Percentiles rank a stretch among this genome's conserved stretches.
phyloP scores from a whole-genome alignment of 1,140 invertebrate species.

The Mamestra configurata region DNA sequence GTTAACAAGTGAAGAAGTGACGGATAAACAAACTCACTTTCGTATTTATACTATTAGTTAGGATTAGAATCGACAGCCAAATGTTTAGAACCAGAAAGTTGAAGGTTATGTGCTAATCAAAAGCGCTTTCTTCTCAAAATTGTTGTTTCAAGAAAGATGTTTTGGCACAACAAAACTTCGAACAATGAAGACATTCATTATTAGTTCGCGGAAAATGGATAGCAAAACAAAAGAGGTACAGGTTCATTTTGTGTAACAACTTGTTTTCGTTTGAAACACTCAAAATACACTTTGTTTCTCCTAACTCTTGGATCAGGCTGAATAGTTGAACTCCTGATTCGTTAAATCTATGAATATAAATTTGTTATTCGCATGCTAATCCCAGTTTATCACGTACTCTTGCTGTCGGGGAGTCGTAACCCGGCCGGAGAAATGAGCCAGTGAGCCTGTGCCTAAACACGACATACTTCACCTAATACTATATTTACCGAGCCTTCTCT shows the following conservation, averaged over 20 bases:
- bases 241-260: not conserved
- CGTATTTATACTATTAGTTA: no score
- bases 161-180: not conserved
- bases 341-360: slow-evolving; percentile 41
- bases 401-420: slow-evolving; percentile 13
- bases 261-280: not conserved
- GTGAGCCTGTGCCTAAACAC: not conserved
- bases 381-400: slow-evolving; percentile 7
- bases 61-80: no score
- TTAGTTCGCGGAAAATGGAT: not conserved
- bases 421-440: slow-evolving; percentile 4
- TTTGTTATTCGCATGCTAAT: slow-evolving; percentile 39
- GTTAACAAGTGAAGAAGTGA: no score
- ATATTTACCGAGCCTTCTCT: not conserved
- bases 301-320: not conserved
- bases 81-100: no score
- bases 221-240: not conserved
- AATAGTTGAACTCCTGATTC: slow-evolving; percentile 20
- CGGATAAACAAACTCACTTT: no score
- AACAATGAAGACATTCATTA: not conserved
- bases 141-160: not conserved
- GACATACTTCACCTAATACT: not conserved
- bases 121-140: not conserved
- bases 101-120: not conserved
- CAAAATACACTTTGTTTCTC: not conserved